Evolutionary conservation across 2,888 invertebrate species (phyloP), one percentile per base, ranked within the genome.

Genomic region (Lasioglossum villosulum): DNA sequence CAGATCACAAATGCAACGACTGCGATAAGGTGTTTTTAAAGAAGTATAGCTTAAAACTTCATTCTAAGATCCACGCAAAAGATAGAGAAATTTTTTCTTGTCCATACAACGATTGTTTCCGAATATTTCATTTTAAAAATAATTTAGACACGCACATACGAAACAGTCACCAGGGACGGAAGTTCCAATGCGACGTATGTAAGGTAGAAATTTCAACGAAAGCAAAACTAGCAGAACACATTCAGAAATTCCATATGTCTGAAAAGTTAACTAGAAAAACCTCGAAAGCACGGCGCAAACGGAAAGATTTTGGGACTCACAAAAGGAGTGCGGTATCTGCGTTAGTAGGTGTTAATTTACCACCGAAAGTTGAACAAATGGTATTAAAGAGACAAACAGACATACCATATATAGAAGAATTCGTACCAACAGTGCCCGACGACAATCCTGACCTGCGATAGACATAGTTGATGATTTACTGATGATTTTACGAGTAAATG

Each of bases 61-160:
- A 93, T 82, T 78, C 83, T 37, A 84, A 86, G 52, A 92, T 93
- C 42, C 95, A 95, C 87, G 81, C 82, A 0, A 88, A 92, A 12
- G 85, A 87, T 39, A 86, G 87, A 63, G 27, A 82, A 1, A 78
- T 90, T 10, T 92, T 94, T 42, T 63, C 92, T 42, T 96, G 96
- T 30, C 90, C 93, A 0, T 92, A 94, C 59, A 93, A 95, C 1
- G 93, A 92, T 1, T 96, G 96, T 87, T 78, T 89, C 2, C 96
- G 96, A 74, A 93, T 94, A 80, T 97, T 96, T 92, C 94, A 95
- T 8, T 96, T 96, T 84, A 96, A 96, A 87, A 95, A 95, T 68
- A 97, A 96, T 94, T 94, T 97, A 34, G 95, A 95, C 2, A 95
- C 96, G 79, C 97, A 97, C 88, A 95, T 96, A 80, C 89, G 95